Evolutionary conservation across 2,888 invertebrate species (phyloP).

Genomic region (Drosophila monieri): DNA sequence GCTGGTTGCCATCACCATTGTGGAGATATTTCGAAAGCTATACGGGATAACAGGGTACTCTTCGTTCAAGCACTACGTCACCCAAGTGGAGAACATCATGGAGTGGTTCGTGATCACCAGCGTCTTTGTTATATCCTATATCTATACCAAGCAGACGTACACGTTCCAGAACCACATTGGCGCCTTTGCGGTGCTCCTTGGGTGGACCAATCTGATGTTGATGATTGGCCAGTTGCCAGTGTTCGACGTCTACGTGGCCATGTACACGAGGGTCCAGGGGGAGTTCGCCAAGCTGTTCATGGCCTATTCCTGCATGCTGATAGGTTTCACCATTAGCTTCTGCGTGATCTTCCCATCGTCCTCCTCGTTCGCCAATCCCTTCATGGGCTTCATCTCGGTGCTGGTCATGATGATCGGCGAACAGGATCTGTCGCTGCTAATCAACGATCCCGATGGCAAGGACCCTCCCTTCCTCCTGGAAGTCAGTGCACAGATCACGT

Average conservation of each 20-base stretch:
- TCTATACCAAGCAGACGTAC: constrained; percentile 90
- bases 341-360: constrained; percentile 94
- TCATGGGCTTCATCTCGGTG: constrained; percentile 93
- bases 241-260: constrained; percentile 95
- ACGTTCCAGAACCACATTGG: constrained; percentile 95
- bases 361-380: constrained; percentile 92
- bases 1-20: constrained; percentile 90
- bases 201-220: constrained; percentile 95
- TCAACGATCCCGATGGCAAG: constrained; percentile 90
- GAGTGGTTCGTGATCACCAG: constrained; percentile 94
- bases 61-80: constrained; percentile 91
- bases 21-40: constrained; percentile 92
- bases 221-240: constrained; percentile 95
- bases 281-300: constrained; percentile 94
- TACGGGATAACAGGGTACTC: constrained; percentile 93
- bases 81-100: constrained; percentile 93
- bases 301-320: constrained; percentile 92
- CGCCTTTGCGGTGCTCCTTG: constrained; percentile 92
- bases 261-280: constrained; percentile 94
- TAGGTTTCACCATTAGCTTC: constrained; percentile 94
- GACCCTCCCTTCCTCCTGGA: constrained; percentile 91
- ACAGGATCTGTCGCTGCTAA: constrained; percentile 89
- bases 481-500: constrained; percentile 92
- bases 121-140: constrained; percentile 92
- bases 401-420: constrained; percentile 96